Base-by-base conservation (phyloP, 2,797 vertebrate species). In the Spinibarbus caldwelli region DNA sequence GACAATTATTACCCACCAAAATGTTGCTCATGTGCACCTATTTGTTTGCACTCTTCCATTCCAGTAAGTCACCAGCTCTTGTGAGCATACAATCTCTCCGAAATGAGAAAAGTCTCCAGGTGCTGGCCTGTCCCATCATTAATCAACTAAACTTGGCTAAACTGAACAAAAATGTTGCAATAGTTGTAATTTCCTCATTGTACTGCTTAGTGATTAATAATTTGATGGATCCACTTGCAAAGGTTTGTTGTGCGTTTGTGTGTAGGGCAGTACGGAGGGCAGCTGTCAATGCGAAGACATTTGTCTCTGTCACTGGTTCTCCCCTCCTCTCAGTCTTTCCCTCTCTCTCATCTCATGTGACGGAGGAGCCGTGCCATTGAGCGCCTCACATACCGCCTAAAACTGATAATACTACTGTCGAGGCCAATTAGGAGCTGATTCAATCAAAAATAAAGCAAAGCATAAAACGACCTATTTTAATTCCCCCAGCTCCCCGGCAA, bases 381-480 rank as follows among this genome's bases (percentile, higher is more conserved):
- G 86, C 88, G 86, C 87, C 90, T 91, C 91, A 88, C 89, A 45
- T 88, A 86, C 90, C 89, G 71, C 92, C 91, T 90, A 92, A 93
- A 94, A 91, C 87, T 89, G 91, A 95, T 95, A 93, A 95, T 94
- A 93, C 93, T 86, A 90, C 93, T 94, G 94, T 94, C 95, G 91
- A 85, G 90, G 89, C 90, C 94, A 94, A 94, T 95, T 94, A 94
- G 93, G 86, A 92, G 90, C 87, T 83, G 93, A 94, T 95, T 95
- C 94, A 94, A 94, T 95, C 95, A 95, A 94, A 94, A 94, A 91
- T 94, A 94, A 94, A 94, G 94, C 94, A 94, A 94, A 93, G 92
- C 93, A 89, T 94, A 92, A 95, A 95, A 95, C 93, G 92, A 94
- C 94, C 94, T 89, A 94, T 95, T 94, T 95, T 95, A 95, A 95